Base-by-base conservation (phyloP, 37 sponge, comb jelly and placozoan species). In the Dysidea cf. avara region DNA sequence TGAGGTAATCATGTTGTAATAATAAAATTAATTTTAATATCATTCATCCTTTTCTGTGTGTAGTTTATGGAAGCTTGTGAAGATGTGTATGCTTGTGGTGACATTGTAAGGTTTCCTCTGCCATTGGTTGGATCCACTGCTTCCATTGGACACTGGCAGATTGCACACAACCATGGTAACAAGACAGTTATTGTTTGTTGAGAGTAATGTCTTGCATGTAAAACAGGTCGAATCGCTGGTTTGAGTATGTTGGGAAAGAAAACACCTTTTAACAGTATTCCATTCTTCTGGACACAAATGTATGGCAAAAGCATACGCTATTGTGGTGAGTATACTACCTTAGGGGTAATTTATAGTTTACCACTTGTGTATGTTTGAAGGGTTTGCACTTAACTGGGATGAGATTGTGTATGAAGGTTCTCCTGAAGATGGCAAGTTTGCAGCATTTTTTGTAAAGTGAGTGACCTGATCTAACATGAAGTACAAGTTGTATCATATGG, bases 121-220 rank as follows among this genome's bases (percentile, higher is more conserved):
- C 96, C 92, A 26, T 71, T 88, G 25, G 54, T 67, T 52, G 77
- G 65, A 30, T 77, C 79, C 33, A 36, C 83, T 20, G 82, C 84
- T 53, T 76, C 72, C 68, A 96, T 96, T 61, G 96, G 94, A 32
- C 96, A 96, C 74, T 96, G 93, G 92, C 96, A 96, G 74, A 76
- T 96, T 20, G 93, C 96, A 12, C 82, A 82, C 49, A 81, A 90
- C 33, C 96, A 92, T 65, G 96, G 94, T 79, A 48, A n/a, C n/a
- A n/a, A 16, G 40, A 3, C 11, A 14, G 68, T 16, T 31, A 71
- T 57, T 9, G 7, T 9, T 28, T 6, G 7, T 34, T 11, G 26
- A 24, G 9, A 3, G 46, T 6, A 33, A 68, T 40, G 69, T 74
- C 21, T 7, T 26, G 69, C 62, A 32, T 26, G 22, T 70, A 24